phyloP scores from a whole-genome alignment of 2,113 vertebrate genomes.

The Dicerorhinus sumatrensis region DNA sequence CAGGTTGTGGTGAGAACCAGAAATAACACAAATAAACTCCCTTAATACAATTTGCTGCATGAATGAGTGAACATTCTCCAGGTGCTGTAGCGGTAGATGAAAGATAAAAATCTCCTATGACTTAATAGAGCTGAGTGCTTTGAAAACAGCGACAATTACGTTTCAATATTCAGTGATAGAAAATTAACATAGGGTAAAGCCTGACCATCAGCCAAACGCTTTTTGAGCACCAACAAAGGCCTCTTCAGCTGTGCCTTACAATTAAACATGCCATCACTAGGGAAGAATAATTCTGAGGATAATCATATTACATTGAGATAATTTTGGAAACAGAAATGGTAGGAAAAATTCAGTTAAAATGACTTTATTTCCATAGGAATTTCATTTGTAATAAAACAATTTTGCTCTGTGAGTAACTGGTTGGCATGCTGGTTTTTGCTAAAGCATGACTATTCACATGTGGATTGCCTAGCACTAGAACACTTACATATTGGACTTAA shows the following conservation, averaged over 20 bases:
- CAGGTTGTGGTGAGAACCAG: neutral
- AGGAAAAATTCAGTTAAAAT: constrained; percentile 9
- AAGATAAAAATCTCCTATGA: neutral
- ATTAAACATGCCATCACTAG: neutral
- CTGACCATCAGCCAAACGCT: neutral
- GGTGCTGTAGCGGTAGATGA: neutral
- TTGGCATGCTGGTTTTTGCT: neutral
- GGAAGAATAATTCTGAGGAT: neutral
- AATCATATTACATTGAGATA: neutral
- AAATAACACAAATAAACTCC: neutral
- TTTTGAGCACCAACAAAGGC: neutral
- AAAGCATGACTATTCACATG: neutral
- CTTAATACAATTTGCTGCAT: neutral
- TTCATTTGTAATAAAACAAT: constrained; percentile 17
- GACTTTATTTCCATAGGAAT: constrained; percentile 20
- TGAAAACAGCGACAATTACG: neutral
- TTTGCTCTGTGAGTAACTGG: constrained; percentile 14
- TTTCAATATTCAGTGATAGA: neutral
- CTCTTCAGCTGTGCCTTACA: neutral
- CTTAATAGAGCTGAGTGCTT: neutral
- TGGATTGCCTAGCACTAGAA: neutral
- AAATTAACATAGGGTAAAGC: neutral
- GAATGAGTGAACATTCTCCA: neutral
- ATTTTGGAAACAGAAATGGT: constrained; percentile 50
- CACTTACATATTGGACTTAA: neutral